Evolutionary conservation across 2,113 vertebrate genomes (phyloP), one percentile per base, ranked within the genome.

Genomic region (Camelus bactrianus): DNA sequence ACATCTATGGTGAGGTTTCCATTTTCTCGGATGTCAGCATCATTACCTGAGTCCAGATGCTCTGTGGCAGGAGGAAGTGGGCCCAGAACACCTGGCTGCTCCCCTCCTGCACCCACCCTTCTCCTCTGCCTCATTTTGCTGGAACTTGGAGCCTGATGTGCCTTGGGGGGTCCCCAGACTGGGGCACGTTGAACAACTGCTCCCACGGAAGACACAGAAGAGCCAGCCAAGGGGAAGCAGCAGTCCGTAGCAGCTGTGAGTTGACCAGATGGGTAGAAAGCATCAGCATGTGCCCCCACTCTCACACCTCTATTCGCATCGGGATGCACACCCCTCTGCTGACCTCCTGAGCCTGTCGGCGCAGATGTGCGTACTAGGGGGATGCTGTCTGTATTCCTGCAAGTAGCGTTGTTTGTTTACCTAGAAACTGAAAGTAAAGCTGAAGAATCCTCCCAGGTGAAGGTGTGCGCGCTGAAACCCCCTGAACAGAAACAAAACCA

Each of bases 1-100:
- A 85, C 85, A 69, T 50, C 70, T 94, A 48, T 92, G 56, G 19
- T 85, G 88, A 97, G 93, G 84, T 93, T 89, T 96, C 91, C 86
- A 13, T 94, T 90, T 96, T 56, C 94, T 84, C 89, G 79, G 75
- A 62, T 95, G 67, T 94, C 56, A 26, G 79, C 83, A 19, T 30
- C 30, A 58, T 42, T 58, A 69, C 72, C 77, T 46, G 60, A 88
- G 56, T 52, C 42, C 76, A 62, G 77, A 48, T 22, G 88, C 88
- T 6, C 60, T 56, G 79, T 16, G 30, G 5, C 5, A 3, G 42
- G 14, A 35, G 26, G 6, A 11, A 6, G 3, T 5, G 22, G 62
- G 0, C 3, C 1, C 11, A 9, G 4, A 8, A 16, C 8, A 15
- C 42, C n/a, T 24, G 24, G 13, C 3, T 56, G 52, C 30, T 28